Conservation (phyloP, 2,888 invertebrate genomes). For the Cantharis rustica region DNA sequence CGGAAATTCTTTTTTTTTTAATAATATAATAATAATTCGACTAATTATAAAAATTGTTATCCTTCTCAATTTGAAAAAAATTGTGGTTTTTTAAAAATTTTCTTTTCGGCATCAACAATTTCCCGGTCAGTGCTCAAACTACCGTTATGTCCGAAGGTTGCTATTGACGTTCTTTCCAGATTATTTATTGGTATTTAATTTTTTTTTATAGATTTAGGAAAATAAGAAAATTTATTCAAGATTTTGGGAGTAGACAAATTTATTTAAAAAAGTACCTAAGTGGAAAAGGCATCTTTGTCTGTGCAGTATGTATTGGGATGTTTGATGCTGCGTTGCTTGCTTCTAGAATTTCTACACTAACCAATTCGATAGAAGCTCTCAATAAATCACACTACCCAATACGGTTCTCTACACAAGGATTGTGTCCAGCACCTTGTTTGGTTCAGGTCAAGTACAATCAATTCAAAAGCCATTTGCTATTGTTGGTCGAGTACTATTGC, state of each 20-base stretch:
- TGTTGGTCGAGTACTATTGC: not conserved
- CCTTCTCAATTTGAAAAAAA: too few relatives aligned
- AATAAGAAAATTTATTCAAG: not conserved
- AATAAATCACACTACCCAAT: conserved; percentile 24
- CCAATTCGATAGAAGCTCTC: conserved; percentile 15
- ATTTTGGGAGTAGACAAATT: too few relatives aligned
- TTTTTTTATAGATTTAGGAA: not conserved
- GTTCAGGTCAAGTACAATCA: conserved; percentile 3
- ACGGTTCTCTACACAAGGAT: conserved; percentile 13
- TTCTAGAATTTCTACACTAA: conserved; percentile 13
- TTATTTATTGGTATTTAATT: not conserved
- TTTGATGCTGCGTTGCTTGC: conserved; percentile 7
- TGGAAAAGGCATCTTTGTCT: conserved; percentile 13
- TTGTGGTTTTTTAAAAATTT: too few relatives aligned
- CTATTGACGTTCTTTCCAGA: too few relatives aligned
- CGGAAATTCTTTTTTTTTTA: too few relatives aligned
- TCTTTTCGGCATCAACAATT: too few relatives aligned
- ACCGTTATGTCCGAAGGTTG: too few relatives aligned
- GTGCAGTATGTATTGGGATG: conserved; percentile 10
- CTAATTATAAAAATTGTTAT: too few relatives aligned
- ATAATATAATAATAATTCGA: too few relatives aligned
- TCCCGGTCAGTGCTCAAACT: too few relatives aligned
- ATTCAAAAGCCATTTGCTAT: conserved; percentile 4
- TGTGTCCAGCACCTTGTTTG: conserved; percentile 20
- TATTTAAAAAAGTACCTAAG: too few relatives aligned